phyloP scores from a whole-genome alignment of 2,888 invertebrate species.

The Dasypogon diadema region DNA sequence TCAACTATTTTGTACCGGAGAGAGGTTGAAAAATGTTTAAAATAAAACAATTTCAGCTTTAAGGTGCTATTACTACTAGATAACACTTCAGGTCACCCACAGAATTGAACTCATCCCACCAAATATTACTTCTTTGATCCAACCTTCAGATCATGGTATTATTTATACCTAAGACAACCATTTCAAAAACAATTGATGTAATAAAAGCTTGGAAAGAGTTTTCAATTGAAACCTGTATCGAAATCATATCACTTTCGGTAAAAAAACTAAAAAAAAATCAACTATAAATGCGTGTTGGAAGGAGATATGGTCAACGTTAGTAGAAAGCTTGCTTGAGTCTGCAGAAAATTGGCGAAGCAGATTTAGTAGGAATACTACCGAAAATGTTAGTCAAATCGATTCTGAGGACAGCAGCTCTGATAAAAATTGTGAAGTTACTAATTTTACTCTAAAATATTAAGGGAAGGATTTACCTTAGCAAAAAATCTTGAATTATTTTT shows the following conservation, averaged over 20 bases:
- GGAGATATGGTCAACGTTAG: neutral
- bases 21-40: neutral
- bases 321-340: neutral
- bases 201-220: conserved; percentile 48
- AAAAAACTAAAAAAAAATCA: conserved; percentile 31
- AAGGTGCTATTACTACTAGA: conserved; percentile 9
- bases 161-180: conserved; percentile 45
- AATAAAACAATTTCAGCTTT: neutral
- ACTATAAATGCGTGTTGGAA: conserved; percentile 9
- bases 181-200: conserved; percentile 50
- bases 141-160: conserved; percentile 30
- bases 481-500: conserved; percentile 3
- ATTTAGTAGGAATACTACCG: conserved; percentile 14
- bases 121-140: conserved; percentile 39
- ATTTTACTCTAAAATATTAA: conserved; percentile 24
- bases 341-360: neutral
- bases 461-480: conserved; percentile 19
- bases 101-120: conserved; percentile 28
- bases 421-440: conserved; percentile 31
- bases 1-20: neutral
- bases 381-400: conserved; percentile 30
- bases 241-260: neutral
- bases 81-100: conserved; percentile 11
- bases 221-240: conserved; percentile 10
- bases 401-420: conserved; percentile 18